phyloP scores from a whole-genome alignment of 2,888 invertebrate genomes.

The Brachypalpus laphriformis region DNA sequence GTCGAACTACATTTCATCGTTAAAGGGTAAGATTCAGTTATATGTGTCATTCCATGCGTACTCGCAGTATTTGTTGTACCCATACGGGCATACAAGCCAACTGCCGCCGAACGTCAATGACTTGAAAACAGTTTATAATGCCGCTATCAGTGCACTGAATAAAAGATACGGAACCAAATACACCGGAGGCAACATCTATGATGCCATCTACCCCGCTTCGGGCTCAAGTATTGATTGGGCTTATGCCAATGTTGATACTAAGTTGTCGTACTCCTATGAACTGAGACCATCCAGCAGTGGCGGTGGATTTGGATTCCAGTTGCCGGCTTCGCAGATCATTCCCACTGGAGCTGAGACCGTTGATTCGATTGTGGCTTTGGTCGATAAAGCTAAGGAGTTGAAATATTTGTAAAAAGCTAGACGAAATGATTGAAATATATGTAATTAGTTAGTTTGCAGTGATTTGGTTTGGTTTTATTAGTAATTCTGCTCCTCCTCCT shows the following conservation, averaged over 20 bases:
- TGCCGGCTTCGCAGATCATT: constrained; percentile 86
- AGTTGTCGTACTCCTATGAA: constrained; percentile 86
- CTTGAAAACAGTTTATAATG: constrained; percentile 80
- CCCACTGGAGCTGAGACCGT: constrained; percentile 87
- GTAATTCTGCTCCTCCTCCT: too few relatives aligned
- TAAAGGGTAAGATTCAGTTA: constrained; percentile 84
- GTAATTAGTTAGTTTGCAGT: not conserved
- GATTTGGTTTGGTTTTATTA: not conserved
- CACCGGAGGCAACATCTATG: constrained; percentile 82
- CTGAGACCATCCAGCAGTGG: constrained; percentile 81
- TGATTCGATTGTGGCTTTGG: constrained; percentile 83
- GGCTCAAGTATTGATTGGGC: constrained; percentile 88
- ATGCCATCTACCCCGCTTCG: constrained; percentile 84
- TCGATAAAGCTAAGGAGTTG: constrained; percentile 82
- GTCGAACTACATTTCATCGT: constrained; percentile 84
- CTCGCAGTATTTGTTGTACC: constrained; percentile 87
- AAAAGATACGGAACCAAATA: constrained; percentile 82
- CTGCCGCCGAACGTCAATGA: constrained; percentile 84
- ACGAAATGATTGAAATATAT: not conserved
- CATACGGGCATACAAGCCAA: constrained; percentile 85
- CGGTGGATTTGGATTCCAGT: constrained; percentile 84
- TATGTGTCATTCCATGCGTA: constrained; percentile 90
- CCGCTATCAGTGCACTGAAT: constrained; percentile 78
- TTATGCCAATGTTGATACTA: constrained; percentile 84
- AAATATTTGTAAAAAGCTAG: constrained; percentile 80